Evolutionary conservation across 2,797 vertebrate genomes (phyloP).

Genomic region (Merluccius polli): DNA sequence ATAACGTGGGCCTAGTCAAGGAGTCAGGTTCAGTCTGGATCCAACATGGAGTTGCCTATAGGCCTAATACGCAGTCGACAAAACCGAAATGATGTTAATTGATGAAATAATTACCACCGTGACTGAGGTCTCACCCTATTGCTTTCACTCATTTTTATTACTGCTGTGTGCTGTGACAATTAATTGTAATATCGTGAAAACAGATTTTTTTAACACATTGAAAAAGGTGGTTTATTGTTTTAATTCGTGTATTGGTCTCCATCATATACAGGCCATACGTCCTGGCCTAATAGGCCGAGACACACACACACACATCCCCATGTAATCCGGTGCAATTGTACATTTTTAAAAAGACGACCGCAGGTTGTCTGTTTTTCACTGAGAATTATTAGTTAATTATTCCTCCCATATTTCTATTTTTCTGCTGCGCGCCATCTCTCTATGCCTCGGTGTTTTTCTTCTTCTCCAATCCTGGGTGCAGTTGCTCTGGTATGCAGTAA

Average conservation of each 20-base stretch:
- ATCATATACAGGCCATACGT: neutral
- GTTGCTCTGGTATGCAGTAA: constrained; percentile 65
- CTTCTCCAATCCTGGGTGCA: constrained; percentile 43
- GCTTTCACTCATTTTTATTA: neutral
- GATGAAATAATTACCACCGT: constrained; percentile 59
- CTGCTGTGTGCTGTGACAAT: neutral
- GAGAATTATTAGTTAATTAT: constrained; percentile 53
- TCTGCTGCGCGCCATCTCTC: constrained; percentile 21
- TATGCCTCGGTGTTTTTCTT: neutral
- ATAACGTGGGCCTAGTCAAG: neutral
- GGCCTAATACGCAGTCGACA: constrained; percentile 22
- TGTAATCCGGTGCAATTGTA: neutral
- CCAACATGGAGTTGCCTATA: neutral
- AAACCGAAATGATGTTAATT: constrained; percentile 62
- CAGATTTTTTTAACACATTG: neutral
- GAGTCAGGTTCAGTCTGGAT: neutral
- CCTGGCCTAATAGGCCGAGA: neutral
- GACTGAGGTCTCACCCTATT: constrained; percentile 27
- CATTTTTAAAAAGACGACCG: neutral
- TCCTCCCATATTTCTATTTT: constrained; percentile 10
- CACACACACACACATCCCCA: neutral
- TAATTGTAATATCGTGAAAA: neutral
- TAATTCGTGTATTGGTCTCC: neutral
- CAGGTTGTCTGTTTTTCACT: constrained; percentile 30
- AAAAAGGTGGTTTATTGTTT: neutral